Base-by-base conservation (phyloP, 1,140 invertebrate genomes). In the Lucilia sericata region DNA sequence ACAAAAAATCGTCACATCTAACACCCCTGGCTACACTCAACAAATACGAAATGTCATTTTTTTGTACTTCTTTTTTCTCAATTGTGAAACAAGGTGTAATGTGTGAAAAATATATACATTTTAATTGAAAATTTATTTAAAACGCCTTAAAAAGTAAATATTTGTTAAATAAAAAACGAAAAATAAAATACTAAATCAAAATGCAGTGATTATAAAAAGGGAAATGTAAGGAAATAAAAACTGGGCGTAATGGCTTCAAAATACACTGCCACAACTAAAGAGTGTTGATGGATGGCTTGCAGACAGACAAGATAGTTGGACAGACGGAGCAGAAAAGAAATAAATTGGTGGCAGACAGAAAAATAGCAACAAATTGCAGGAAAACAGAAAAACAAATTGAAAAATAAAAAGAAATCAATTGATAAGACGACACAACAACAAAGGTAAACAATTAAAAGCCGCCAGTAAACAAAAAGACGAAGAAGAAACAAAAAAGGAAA, bases 381-480 rank as follows among this genome's bases (percentile, higher is more conserved):
- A 21, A 74, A 76, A 14, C 42, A 80, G 19, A 80, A 49, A 10
- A 21, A 47, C 25, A 30, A 30, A 30, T 30, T 30, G 25, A 30
- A 47, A 5, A 80, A 80, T 25, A 21, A 49, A n/a, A 25, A 49
- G 76, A n/a, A 80, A 49, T 51, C 47, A 51, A 80, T 70, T 70
- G 51, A 60, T 70, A 70, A 70, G 8, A 70, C 65, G 19, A 70
- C 17, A 70, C 65, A 70, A 70, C 17, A 70, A 70, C 13, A 60
- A 70, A 70, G 9, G 65, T 70, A 70, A 70, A 70, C 65, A 76
- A 51, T 80, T 49, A 25, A 78, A 80, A 80, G 76, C 42, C 76
- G 76, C 30, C 51, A 80, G n/a, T 30, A 78, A 80, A 75, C 47
- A 55, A 25, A 60, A 34, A 21, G 42, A 42, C 42, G 42, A 42